Base-by-base conservation (phyloP, 2,888 invertebrate species). In the Chrysina gloriosa region DNA sequence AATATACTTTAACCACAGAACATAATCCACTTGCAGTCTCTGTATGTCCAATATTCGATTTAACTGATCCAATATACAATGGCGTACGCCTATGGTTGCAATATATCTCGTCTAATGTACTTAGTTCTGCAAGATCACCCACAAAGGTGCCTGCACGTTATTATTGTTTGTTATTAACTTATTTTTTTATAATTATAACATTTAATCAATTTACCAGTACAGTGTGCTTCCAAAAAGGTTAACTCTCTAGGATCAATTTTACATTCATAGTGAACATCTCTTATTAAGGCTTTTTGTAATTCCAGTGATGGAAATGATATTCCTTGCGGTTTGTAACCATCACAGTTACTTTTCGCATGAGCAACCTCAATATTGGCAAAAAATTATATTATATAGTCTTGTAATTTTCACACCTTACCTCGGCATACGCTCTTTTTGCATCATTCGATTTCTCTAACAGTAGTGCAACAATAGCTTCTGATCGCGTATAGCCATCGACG, bases 41-140 rank as follows among this genome's bases (percentile, higher is more conserved):
- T 0, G 94, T 88, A 82, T 98, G 98, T 0, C 98, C 97, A 81
- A 97, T 87, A 82, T 97, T 98, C 0, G 96, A 96, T 80, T 98
- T 98, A 29, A 96, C 90, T 0, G 97, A 95, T 1, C 97, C 97
- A 69, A 98, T 92, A 56, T 89, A 84, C 0, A 97, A 86, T 0
- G 96, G 92, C 0, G 88, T 89, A 6, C 86, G 88, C 11, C 96
- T 87, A 19, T 89, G 89, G 1, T 87, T 86, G 77, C 93, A 93
- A 80, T 96, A 90, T 29, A 93, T 88, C 73, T 90, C 90, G 52
- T 93, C 92, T 56, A 98, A 89, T 0, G 95, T 93, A 73, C 89
- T 86, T 65, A 95, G 85, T 83, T 98, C 97, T 80, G 96, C 95
- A 0, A 97, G 96, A 84, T 98, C 98, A 16, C 97, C 96, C 1